Conservation (phyloP, 2,888 invertebrate species). For the Pterostichus niger region DNA sequence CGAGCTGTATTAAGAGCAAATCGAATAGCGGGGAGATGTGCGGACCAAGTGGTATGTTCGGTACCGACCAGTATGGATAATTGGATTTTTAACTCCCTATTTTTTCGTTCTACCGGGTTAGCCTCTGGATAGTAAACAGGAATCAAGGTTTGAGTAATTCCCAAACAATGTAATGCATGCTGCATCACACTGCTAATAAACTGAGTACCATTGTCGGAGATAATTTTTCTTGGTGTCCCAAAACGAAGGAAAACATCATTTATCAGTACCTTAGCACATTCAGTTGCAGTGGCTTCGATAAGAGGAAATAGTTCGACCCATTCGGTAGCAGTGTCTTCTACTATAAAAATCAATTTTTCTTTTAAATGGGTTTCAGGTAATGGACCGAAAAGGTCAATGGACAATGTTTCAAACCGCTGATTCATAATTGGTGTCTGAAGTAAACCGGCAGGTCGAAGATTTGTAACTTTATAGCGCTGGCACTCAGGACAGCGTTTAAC, state of each 20-base stretch:
- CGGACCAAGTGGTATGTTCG: slow-evolving; percentile 69
- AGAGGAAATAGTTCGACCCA: too few species aligned
- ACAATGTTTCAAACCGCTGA: too few species aligned
- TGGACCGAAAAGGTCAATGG: too few species aligned
- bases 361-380: too few species aligned
- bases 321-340: too few species aligned
- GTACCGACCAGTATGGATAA: slow-evolving; percentile 68
- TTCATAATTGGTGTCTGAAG: too few species aligned
- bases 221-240: slow-evolving; percentile 70
- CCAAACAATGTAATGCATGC: slow-evolving; percentile 66
- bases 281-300: background rate
- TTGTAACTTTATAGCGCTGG: too few species aligned
- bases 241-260: slow-evolving; percentile 66
- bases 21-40: slow-evolving; percentile 70
- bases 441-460: too few species aligned
- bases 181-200: slow-evolving; percentile 69
- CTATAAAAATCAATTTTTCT: too few species aligned
- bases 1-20: too few species aligned
- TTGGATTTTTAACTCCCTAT: slow-evolving; percentile 69
- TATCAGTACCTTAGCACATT: slow-evolving; percentile 4
- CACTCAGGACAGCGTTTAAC: too few species aligned
- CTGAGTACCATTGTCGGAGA: slow-evolving; percentile 70
- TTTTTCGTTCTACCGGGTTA: slow-evolving; percentile 71
- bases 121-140: slow-evolving; percentile 70
- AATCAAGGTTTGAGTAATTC: slow-evolving; percentile 69